Evolutionary conservation across 1,140 invertebrate genomes (phyloP).

Genomic region (Pseudomyrmex concolor): DNA sequence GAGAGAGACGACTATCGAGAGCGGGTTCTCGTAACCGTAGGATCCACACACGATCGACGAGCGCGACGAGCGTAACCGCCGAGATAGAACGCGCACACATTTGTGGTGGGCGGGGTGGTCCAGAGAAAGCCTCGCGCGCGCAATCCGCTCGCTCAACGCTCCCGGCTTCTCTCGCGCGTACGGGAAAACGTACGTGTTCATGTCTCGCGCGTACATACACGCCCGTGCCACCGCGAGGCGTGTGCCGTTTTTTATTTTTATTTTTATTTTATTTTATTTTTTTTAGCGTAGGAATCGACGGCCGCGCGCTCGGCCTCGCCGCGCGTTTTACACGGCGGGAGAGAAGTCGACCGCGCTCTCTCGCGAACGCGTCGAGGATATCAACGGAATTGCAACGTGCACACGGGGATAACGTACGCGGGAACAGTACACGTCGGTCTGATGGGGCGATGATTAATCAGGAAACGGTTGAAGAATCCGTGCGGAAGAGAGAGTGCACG

Average conservation of each 20-base stretch:
- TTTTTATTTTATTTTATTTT: too few species aligned
- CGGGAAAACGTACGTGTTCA: neutral
- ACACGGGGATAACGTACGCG: neutral
- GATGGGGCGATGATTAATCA: conserved; percentile 37
- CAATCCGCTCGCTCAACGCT: conserved; percentile 34
- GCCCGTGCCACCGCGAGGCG: conserved; percentile 74
- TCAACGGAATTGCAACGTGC: conserved; percentile 53
- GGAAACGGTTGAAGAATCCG: neutral
- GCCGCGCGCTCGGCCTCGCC: conserved; percentile 52
- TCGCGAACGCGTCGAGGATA: conserved; percentile 56
- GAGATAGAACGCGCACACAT: conserved; percentile 53
- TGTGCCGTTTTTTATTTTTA: conserved; percentile 74
- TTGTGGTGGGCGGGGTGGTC: conserved; percentile 79
- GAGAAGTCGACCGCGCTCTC: conserved; percentile 62
- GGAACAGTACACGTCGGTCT: neutral
- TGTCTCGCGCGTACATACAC: conserved; percentile 30
- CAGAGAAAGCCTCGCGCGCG: conserved; percentile 79
- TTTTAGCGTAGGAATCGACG: conserved; percentile 38
- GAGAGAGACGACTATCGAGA: conserved; percentile 57
- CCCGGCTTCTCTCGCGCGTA: conserved; percentile 48
- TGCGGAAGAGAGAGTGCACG: too few species aligned
- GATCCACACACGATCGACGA: conserved; percentile 58
- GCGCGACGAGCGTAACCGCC: conserved; percentile 39
- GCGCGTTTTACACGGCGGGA: conserved; percentile 58
- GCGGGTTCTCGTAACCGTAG: conserved; percentile 31